Percentiles rank a stretch among this genome's conserved stretches.
These are phyloP conservation scores for Emmelina monodactyla DNA, from an alignment of 2,888 invertebrate species.

Conservation along the genomic window DNA sequence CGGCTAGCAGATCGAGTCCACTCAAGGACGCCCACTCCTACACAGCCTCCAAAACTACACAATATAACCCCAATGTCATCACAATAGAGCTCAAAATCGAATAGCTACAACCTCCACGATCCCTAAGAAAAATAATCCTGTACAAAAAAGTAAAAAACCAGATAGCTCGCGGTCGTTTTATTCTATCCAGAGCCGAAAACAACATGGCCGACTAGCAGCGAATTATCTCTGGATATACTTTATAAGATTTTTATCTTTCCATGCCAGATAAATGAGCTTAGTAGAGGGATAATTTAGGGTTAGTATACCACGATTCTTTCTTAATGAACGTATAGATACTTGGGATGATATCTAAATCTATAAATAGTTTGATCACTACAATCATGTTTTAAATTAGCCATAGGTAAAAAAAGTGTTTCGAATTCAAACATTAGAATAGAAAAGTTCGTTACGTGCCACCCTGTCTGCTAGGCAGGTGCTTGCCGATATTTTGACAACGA, in stretches of 20 bases:
- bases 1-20: constrained; percentile 64
- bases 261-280: constrained; percentile 19
- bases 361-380: no score
- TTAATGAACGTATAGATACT: no score
- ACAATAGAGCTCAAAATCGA: constrained; percentile 25
- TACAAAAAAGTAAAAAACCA: constrained; percentile 55
- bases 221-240: constrained; percentile 44
- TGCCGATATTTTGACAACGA: constrained; percentile 60
- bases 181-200: constrained; percentile 48
- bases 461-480: constrained; percentile 55
- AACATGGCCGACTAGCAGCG: constrained; percentile 56
- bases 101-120: constrained; percentile 28
- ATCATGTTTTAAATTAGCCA: no score
- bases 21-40: constrained; percentile 62
- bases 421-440: no score
- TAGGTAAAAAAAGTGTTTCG: no score
- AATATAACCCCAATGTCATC: constrained; percentile 13
- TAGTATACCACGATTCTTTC: no score
- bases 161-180: constrained; percentile 54
- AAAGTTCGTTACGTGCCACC: constrained; percentile 48
- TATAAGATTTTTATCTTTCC: constrained; percentile 31
- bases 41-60: constrained; percentile 36
- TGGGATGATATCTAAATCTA: no score
- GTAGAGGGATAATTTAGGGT: no score
- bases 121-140: constrained; percentile 66